Conservation (phyloP, 1,140 invertebrate genomes). For the Amyelois transitella region DNA sequence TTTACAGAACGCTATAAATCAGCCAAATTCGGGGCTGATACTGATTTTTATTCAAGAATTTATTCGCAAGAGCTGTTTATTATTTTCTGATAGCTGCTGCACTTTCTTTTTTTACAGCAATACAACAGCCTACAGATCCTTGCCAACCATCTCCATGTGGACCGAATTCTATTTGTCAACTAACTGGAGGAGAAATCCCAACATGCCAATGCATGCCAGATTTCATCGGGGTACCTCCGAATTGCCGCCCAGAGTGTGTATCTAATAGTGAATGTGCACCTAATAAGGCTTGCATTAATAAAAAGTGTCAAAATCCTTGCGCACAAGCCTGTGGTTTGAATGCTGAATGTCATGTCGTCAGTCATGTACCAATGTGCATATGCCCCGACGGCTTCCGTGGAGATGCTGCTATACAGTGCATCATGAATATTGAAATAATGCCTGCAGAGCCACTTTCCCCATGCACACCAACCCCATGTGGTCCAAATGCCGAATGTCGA, state of each 20-base stretch:
- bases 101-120: conserved; percentile 1
- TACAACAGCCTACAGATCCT: conserved; percentile 73
- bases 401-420: conserved; percentile 77
- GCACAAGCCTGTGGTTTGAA: conserved; percentile 82
- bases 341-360: conserved; percentile 81
- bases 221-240: conserved; percentile 80
- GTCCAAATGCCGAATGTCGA: conserved; percentile 76
- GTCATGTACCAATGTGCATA: conserved; percentile 79
- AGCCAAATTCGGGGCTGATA: too few species aligned
- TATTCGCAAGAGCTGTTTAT: too few species aligned
- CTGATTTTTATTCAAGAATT: too few species aligned
- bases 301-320: conserved; percentile 84
- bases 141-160: conserved; percentile 84
- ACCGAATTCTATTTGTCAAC: conserved; percentile 82
- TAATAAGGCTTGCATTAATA: conserved; percentile 81
- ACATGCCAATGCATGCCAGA: conserved; percentile 80
- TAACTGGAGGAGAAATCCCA: conserved; percentile 70
- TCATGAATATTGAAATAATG: conserved; percentile 32
- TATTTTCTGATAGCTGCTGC: too few species aligned
- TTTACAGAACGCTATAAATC: too few species aligned
- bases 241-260: conserved; percentile 83
- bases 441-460: conserved; percentile 50
- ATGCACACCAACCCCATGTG: conserved; percentile 77
- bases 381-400: conserved; percentile 77
- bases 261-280: conserved; percentile 84